These are phyloP conservation scores for Python bivittatus DNA, from an alignment of 2,113 vertebrate genomes.

Conservation along the genomic window DNA sequence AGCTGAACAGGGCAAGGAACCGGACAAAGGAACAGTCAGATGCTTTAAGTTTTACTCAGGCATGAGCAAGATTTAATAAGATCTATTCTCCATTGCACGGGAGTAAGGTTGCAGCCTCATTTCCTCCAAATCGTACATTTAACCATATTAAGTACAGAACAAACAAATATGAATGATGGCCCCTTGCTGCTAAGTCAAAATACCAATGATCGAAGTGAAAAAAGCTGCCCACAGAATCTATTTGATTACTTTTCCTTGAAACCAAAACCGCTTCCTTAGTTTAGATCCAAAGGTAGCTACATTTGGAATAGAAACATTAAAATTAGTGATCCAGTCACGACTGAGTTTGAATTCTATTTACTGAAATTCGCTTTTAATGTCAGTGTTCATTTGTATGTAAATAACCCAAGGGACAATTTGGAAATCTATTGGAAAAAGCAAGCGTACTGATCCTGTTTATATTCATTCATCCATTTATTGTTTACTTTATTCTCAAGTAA, in stretches of 20 bases:
- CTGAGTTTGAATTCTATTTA: not conserved
- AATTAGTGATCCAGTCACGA: not conserved
- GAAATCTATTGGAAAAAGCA: not conserved
- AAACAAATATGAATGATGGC: not conserved
- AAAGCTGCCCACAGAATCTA: not conserved
- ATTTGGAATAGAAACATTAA: not conserved
- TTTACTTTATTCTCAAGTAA: not conserved
- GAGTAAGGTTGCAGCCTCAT: not conserved
- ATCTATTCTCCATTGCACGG: not conserved
- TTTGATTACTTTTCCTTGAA: not conserved
- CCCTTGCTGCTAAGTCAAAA: not conserved
- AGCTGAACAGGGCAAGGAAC: not conserved
- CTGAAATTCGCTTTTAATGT: not conserved
- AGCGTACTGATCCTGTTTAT: not conserved
- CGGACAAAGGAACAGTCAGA: not conserved
- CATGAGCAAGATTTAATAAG: not conserved
- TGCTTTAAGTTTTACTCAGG: not conserved
- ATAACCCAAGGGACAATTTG: not conserved
- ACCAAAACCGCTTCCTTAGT: no score
- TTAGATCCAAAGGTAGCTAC: not conserved
- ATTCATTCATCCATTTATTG: no score
- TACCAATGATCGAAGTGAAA: not conserved
- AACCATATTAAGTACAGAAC: not conserved
- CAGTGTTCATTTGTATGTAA: no score
- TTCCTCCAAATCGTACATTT: not conserved